Evolutionary conservation across 1,140 invertebrate species (phyloP).

Genomic region (Papilio machaon): DNA sequence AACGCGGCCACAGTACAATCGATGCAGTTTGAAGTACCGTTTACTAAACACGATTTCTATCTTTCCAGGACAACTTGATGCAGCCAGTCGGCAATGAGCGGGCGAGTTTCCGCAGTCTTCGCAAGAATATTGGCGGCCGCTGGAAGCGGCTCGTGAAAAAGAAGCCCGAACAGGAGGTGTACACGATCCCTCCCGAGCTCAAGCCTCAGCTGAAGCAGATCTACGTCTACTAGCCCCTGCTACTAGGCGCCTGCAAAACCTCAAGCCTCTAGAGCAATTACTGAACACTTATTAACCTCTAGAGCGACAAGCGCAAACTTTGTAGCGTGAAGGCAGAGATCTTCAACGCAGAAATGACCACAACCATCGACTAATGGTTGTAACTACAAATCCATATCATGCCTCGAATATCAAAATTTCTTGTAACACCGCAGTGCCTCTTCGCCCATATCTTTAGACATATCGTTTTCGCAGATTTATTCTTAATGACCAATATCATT

Average conservation of each 20-base stretch:
- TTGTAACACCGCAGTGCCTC: conserved; percentile 61
- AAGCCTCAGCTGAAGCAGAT: conserved; percentile 94
- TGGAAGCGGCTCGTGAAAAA: conserved; percentile 91
- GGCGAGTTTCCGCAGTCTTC: conserved; percentile 89
- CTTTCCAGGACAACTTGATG: conserved; percentile 88
- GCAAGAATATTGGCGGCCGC: conserved; percentile 91
- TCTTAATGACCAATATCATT: conserved; percentile 71
- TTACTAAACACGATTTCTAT: conserved; percentile 52
- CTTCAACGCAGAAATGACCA: conserved; percentile 68
- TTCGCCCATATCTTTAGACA: conserved; percentile 67
- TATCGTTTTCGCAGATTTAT: conserved; percentile 79
- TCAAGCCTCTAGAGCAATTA: conserved; percentile 42
- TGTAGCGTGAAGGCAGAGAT: conserved; percentile 71
- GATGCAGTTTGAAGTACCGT: conserved; percentile 29
- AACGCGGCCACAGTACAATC: not conserved
- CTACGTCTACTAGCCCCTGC: conserved; percentile 89
- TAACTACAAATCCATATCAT: conserved; percentile 67
- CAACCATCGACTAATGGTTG: conserved; percentile 67
- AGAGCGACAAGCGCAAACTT: conserved; percentile 47
- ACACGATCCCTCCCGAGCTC: conserved; percentile 92
- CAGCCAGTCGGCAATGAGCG: conserved; percentile 87
- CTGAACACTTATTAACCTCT: conserved; percentile 50
- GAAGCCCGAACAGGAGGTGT: conserved; percentile 89
- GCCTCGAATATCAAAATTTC: conserved; percentile 74
- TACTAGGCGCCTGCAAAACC: conserved; percentile 27